Evolutionary conservation across 2,888 invertebrate genomes (phyloP).

Genomic region (Pollenia griseotomentosa): DNA sequence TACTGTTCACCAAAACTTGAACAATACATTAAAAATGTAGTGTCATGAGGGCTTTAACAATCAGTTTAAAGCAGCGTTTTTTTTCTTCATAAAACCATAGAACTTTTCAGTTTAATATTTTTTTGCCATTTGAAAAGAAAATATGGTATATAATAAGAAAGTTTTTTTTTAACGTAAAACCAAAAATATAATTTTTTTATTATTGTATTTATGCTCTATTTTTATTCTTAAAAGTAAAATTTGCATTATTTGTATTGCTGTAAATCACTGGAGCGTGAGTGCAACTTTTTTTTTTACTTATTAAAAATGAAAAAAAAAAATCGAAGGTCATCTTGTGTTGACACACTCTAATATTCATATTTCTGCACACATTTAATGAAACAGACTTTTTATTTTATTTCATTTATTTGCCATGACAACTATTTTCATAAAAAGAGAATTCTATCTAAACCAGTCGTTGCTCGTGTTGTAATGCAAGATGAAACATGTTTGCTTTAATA

Average conservation of each 20-base stretch:
- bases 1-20: no score
- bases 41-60: no score
- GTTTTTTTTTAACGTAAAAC: neutral
- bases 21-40: no score
- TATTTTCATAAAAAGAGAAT: neutral
- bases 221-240: neutral
- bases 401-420: no score
- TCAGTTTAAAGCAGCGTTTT: no score
- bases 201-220: neutral
- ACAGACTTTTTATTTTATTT: no score
- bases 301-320: constrained; percentile 9
- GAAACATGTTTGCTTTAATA: constrained; percentile 6
- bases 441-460: neutral
- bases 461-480: neutral
- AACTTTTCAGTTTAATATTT: no score
- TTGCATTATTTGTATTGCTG: neutral
- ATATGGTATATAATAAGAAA: no score
- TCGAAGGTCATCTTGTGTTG: constrained; percentile 2
- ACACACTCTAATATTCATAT: constrained; percentile 12
- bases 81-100: no score
- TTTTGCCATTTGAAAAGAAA: no score
- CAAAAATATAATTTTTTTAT: neutral
- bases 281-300: neutral
- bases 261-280: constrained; percentile 22
- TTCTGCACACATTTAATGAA: neutral